Conservation (phyloP, 2,113 vertebrate species). For the Eolophus roseicapilla region DNA sequence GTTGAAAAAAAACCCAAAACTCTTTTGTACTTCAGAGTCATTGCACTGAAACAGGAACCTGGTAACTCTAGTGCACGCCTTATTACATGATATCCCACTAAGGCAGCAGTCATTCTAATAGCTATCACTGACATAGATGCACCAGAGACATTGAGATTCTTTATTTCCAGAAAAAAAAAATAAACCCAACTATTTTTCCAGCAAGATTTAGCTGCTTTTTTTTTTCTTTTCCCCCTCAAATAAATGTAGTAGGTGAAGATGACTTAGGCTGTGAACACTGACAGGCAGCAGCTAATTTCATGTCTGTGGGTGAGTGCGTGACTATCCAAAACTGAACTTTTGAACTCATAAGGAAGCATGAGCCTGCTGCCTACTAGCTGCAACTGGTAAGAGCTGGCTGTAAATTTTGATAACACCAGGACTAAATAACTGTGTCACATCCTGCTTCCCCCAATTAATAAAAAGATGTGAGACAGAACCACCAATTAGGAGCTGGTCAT, state of each 20-base stretch:
- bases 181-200: neutral
- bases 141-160: neutral
- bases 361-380: neutral
- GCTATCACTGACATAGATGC: neutral
- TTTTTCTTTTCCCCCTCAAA: neutral
- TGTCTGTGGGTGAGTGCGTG: conserved; percentile 21
- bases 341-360: neutral
- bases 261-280: neutral
- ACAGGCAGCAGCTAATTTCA: neutral
- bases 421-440: neutral
- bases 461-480: neutral
- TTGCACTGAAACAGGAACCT: neutral
- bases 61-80: neutral
- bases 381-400: neutral
- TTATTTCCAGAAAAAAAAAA: neutral
- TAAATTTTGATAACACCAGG: neutral
- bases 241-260: neutral
- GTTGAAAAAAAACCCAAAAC: neutral
- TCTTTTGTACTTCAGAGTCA: neutral
- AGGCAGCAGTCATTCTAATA: neutral
- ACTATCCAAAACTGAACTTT: conserved; percentile 39
- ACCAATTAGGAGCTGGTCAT: neutral
- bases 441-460: neutral
- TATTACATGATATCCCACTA: neutral
- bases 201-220: neutral